Evolutionary conservation across 2,797 vertebrate genomes (phyloP).

Genomic region (Epinephelus malabaricus): DNA sequence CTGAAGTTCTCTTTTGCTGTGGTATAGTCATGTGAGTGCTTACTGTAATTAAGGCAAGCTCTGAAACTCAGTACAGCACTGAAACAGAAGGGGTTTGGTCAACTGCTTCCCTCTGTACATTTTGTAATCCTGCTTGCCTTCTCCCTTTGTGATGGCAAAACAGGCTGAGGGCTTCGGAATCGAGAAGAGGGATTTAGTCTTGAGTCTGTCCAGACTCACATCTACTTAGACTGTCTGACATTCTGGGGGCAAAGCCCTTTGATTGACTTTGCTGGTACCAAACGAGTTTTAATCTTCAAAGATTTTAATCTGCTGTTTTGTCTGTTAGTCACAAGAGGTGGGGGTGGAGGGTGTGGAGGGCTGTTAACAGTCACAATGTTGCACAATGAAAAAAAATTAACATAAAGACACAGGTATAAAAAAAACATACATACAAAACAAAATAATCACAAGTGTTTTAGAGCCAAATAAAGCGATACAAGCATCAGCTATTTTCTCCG

Average conservation of each 20-base stretch:
- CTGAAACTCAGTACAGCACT: slow-evolving; percentile 32
- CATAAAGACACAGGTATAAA: slow-evolving; percentile 63
- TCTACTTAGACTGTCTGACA: slow-evolving; percentile 84
- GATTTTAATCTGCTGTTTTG: slow-evolving; percentile 84
- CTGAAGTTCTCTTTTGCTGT: slow-evolving; percentile 35
- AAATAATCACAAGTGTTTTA: slow-evolving; percentile 53
- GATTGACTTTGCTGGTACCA: slow-evolving; percentile 80
- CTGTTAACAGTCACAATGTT: slow-evolving; percentile 78
- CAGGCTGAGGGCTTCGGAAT: slow-evolving; percentile 57
- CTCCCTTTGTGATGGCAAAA: slow-evolving; percentile 62
- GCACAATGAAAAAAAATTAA: slow-evolving; percentile 47
- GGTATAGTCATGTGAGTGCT: slow-evolving; percentile 32
- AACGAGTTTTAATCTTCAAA: slow-evolving; percentile 86
- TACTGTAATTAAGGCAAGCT: slow-evolving; percentile 42
- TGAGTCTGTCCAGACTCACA: slow-evolving; percentile 73
- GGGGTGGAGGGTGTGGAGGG: slow-evolving; percentile 34
- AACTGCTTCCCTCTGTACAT: slow-evolving; percentile 62
- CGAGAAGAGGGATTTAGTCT: slow-evolving; percentile 75
- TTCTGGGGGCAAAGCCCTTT: slow-evolving; percentile 80
- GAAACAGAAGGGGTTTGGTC: slow-evolving; percentile 63
- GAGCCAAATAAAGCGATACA: slow-evolving; percentile 75
- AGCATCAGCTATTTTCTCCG: slow-evolving; percentile 66
- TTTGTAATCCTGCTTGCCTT: slow-evolving; percentile 68
- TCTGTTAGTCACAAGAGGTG: slow-evolving; percentile 81
- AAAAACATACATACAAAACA: slow-evolving; percentile 68